Evolutionary conservation across 2,888 invertebrate species (phyloP).

Genomic region (Linnaemya vulpina): DNA sequence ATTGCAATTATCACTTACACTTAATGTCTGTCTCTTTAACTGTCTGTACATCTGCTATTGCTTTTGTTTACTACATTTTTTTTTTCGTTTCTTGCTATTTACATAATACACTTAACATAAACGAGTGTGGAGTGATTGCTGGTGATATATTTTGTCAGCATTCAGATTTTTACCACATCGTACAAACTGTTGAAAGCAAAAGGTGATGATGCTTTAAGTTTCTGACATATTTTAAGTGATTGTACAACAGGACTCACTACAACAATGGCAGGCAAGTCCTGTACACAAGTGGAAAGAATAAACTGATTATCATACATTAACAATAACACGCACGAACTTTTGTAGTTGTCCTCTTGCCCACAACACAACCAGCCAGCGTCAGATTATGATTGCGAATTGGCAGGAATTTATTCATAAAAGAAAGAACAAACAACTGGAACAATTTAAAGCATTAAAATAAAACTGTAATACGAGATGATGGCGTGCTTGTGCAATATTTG

Average conservation of each 20-base stretch:
- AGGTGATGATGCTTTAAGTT: constrained; percentile 43
- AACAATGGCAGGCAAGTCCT: not conserved
- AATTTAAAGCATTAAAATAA: constrained; percentile 32
- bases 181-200: constrained; percentile 1
- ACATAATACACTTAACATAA: constrained; percentile 52
- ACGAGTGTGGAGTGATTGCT: constrained; percentile 14
- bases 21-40: constrained; percentile 45
- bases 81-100: not conserved
- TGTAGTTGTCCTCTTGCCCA: not conserved
- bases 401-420: constrained; percentile 61
- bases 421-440: constrained; percentile 35
- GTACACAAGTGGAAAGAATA: not conserved
- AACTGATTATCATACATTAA: constrained; percentile 54
- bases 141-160: constrained; percentile 1
- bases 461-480: not conserved
- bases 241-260: not conserved
- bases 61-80: not conserved
- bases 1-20: constrained; percentile 63
- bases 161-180: not conserved
- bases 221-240: constrained; percentile 19
- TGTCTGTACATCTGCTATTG: constrained; percentile 3
- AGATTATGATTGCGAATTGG: constrained; percentile 22
- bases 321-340: not conserved
- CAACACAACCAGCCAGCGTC: not conserved
- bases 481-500: not conserved